Percentiles rank a stretch among this genome's conserved stretches.
Evolutionary conservation across 2,113 vertebrate species (phyloP).

Genomic region (Microtus ochrogaster): DNA sequence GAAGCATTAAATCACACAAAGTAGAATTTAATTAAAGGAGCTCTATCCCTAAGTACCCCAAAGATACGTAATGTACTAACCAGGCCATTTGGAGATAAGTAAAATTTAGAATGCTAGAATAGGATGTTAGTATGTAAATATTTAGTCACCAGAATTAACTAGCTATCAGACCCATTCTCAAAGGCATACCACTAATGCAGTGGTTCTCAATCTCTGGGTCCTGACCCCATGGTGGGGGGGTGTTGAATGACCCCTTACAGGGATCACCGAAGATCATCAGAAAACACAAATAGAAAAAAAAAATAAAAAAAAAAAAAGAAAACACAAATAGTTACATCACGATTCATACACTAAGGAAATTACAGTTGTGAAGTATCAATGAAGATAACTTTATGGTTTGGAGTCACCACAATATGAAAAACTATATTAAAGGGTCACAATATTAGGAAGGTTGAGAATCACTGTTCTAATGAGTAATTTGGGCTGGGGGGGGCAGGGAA

Average conservation of each 20-base stretch:
- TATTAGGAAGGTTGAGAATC: too few species aligned
- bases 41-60: background rate
- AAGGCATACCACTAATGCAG: background rate
- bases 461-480: background rate
- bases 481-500: rapidly evolving
- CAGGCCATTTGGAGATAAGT: background rate
- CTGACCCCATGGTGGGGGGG: background rate
- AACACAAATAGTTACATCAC: background rate
- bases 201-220: background rate
- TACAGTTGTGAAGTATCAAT: background rate
- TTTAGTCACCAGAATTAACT: background rate
- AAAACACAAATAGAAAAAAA: background rate
- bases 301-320: too few species aligned
- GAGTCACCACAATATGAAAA: too few species aligned
- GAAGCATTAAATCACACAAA: background rate
- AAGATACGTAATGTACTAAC: background rate
- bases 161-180: too few species aligned
- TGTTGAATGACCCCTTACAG: background rate
- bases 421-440: too few species aligned
- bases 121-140: background rate
- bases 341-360: background rate
- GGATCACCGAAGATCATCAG: background rate
- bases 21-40: background rate
- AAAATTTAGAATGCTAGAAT: background rate
- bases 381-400: background rate